Evolutionary conservation across 2,797 vertebrate genomes (phyloP).

Genomic region (Myotis pilosus): DNA sequence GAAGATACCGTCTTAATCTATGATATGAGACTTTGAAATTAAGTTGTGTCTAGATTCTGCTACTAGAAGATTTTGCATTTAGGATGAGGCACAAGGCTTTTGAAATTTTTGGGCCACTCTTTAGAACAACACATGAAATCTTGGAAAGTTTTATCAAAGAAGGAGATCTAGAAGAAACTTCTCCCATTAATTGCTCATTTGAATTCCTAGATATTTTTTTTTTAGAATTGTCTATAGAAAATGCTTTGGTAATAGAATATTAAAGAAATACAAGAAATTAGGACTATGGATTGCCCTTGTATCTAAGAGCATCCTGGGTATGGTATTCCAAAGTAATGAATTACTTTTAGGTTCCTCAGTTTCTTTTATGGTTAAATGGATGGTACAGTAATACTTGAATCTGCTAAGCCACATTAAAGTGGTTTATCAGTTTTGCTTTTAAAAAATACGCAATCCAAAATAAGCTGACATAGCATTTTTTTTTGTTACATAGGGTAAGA

Average conservation of each 20-base stretch:
- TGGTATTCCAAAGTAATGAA: neutral
- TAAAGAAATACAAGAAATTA: conserved; percentile 41
- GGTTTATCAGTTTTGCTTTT: conserved; percentile 15
- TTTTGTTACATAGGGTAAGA: neutral
- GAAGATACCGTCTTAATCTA: neutral
- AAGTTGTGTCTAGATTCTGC: conserved; percentile 60
- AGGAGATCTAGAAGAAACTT: conserved; percentile 50
- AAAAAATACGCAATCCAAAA: neutral
- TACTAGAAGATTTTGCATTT: conserved; percentile 51
- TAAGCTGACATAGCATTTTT: neutral
- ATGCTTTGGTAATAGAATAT: conserved; percentile 43
- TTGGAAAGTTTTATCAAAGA: conserved; percentile 58
- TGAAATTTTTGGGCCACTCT: conserved; percentile 10
- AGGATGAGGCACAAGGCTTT: conserved; percentile 34
- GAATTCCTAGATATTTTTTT: conserved; percentile 40
- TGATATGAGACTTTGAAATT: conserved; percentile 41
- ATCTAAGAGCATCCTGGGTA: neutral
- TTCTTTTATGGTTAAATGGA: conserved; percentile 51
- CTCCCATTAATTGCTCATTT: conserved; percentile 50
- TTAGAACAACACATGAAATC: conserved; percentile 46
- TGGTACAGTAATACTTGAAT: conserved; percentile 12
- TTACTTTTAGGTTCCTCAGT: conserved; percentile 36
- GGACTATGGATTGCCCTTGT: neutral
- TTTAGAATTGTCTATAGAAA: neutral
- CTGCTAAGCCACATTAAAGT: neutral